Evolutionary conservation across 2,888 invertebrate genomes (phyloP), one percentile per base, ranked within the genome.

Genomic region (Heliconius sara): DNA sequence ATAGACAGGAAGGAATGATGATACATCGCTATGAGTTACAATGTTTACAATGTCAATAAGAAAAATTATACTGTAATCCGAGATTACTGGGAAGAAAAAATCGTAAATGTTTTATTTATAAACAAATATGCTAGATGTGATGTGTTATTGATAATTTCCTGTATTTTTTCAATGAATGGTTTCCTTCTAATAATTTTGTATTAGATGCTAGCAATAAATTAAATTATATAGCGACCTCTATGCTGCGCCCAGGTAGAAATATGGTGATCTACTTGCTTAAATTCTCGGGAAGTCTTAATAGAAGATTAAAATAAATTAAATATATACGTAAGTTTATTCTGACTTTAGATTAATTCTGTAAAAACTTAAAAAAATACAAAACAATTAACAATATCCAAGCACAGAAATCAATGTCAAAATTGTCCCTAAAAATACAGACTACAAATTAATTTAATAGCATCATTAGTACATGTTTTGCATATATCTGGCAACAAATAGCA

Each of bases 381-480:
- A 60, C n/a, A 9, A 60, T 60, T n/a, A 3, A 60, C 52, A 60
- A 22, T 60, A 3, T 10, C n/a, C n/a, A n/a, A n/a, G 10, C n/a
- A 60, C 22, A 19, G n/a, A 60, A 60, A 60, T n/a, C n/a, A 10
- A 22, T 60, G 60, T 60, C 10, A n/a, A 9, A 60, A 3, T 0
- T 60, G 60, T 60, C 1, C n/a, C 60, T 60, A 60, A 60, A n/a
- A 9, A 60, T n/a, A n/a, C n/a, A n/a, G 43, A 2, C 0, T 16
- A 73, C 72, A 73, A 73, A 73, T 73, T 73, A 73, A 73, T 34
- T 73, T 73, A 30, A 73, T 73, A 57, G n/a, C 72, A 57, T 73
- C 72, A 73, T 73, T 72, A 73, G 72, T 9, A 13, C 30, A 73
- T 34, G 22, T 72, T 57, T 60, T 72, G n/a, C 57, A 57, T 73